phyloP scores from a whole-genome alignment of 1,140 invertebrate species.

The Choristoneura fumiferana region DNA sequence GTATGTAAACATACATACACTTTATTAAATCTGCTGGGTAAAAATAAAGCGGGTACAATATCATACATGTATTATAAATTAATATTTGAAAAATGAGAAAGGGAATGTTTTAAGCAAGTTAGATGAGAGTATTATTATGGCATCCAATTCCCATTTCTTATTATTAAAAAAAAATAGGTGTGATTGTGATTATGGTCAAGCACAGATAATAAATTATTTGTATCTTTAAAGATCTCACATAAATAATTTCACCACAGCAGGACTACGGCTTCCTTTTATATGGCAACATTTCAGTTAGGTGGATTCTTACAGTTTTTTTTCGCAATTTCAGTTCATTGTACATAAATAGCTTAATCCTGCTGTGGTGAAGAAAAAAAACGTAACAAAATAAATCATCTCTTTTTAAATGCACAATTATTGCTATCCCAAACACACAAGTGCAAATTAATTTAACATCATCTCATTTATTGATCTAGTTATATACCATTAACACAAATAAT shows the following conservation, averaged over 20 bases:
- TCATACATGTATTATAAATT: background rate
- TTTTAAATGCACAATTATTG: slow-evolving; percentile 46
- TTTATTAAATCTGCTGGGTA: background rate
- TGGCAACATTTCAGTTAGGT: background rate
- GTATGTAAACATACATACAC: background rate
- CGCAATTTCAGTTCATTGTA: too few relatives aligned
- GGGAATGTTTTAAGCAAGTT: slow-evolving; percentile 19
- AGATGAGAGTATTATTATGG: background rate
- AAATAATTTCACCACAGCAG: background rate
- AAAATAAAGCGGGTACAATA: background rate
- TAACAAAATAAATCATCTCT: slow-evolving; percentile 23
- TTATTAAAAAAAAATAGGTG: background rate
- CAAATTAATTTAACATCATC: slow-evolving; percentile 4
- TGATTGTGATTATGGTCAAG: background rate
- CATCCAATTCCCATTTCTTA: slow-evolving; percentile 12
- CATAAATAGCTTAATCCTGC: too few relatives aligned
- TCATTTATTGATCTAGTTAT: too few relatives aligned
- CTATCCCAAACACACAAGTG: slow-evolving; percentile 37
- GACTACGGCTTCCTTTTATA: background rate
- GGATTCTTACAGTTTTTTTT: too few relatives aligned
- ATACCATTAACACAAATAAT: too few relatives aligned
- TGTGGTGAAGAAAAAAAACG: slow-evolving; percentile 6
- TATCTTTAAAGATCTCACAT: background rate
- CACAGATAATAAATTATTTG: background rate
- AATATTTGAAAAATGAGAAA: slow-evolving; percentile 17